Percentiles rank a stretch among this genome's conserved stretches.
Evolutionary conservation across 2,888 invertebrate species (phyloP).

Genomic region (Notodonta dromedarius): DNA sequence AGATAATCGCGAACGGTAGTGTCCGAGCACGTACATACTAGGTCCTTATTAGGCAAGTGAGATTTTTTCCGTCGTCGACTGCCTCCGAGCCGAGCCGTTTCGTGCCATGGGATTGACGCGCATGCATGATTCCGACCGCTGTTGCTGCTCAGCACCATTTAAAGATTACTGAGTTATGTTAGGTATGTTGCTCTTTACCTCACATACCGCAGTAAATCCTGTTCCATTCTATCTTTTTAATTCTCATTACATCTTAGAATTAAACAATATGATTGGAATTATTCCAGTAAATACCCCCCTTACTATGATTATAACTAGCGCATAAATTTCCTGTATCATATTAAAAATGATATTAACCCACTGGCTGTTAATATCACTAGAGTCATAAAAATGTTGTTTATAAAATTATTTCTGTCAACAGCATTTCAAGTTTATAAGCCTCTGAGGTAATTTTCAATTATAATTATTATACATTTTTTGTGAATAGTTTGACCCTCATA

Average conservation of each 20-base stretch:
- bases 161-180: constrained; percentile 41
- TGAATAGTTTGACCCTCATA: constrained; percentile 40
- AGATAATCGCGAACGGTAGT: constrained; percentile 79
- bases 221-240: constrained; percentile 4
- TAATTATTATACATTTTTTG: constrained; percentile 48
- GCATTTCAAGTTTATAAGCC: constrained; percentile 31
- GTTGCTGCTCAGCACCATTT: constrained; percentile 48
- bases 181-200: constrained; percentile 36
- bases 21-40: constrained; percentile 78
- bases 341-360: constrained; percentile 26
- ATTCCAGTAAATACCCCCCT: no score
- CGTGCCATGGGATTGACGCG: constrained; percentile 58
- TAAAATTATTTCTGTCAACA: constrained; percentile 47
- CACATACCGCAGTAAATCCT: constrained; percentile 13
- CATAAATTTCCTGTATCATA: constrained; percentile 30
- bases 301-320: background rate
- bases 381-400: constrained; percentile 39
- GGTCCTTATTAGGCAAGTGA: constrained; percentile 73
- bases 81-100: constrained; percentile 44
- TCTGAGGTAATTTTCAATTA: constrained; percentile 49
- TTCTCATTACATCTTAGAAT: constrained; percentile 1
- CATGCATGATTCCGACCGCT: constrained; percentile 57
- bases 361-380: constrained; percentile 35
- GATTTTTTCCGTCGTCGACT: constrained; percentile 63
- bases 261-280: background rate